Base-by-base conservation (phyloP, 2,113 vertebrate genomes). In the Phalacrocorax carbo region DNA sequence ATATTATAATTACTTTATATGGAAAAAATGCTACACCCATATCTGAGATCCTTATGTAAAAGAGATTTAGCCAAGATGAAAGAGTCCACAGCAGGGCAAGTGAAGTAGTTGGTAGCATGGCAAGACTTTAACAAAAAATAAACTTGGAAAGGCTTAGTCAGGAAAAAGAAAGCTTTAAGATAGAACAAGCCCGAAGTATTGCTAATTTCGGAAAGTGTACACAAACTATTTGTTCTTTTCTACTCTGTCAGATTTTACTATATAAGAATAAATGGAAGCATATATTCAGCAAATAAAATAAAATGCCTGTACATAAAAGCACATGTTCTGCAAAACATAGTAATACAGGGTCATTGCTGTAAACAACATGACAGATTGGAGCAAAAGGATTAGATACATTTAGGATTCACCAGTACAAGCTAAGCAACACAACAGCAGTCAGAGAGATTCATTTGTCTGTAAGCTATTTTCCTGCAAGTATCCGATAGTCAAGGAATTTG, bases 101-200 rank as follows among this genome's bases (percentile, higher is more conserved):
- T 13, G 6, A 94, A 73, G 32, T 42, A 9, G 7, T n/a, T 87
- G 62, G 66, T 73, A 90, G 62, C 32, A 73, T 8, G 36, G 71
- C 57, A 77, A 92, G 90, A 80, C 83, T 95, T 93, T 90, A 34
- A 82, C 38, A 86, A 18, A 91, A 92, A 96, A 95, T 77, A 88
- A 96, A 91, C 42, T 70, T 55, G 48, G 68, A 94, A 92, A 86
- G 77, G 7, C 20, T 72, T 71, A 69, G n/a, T 71, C 49, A 88
- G 61, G 71, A 58, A 80, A 90, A 93, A 54, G 20, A 60, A 82
- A 92, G 46, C 46, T 86, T 90, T 62, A 88, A 80, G n/a, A 82
- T 62, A 75, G 30, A 90, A 54, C 34, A 73, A 83, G 22, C 16
- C 42, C 38, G 13, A 40, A 86, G 64, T 60, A 93, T 15, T 73